Percentiles rank a stretch among this genome's conserved stretches.
Evolutionary conservation across 2,888 invertebrate species (phyloP).

Genomic region (Nesidiocoris tenuis): DNA sequence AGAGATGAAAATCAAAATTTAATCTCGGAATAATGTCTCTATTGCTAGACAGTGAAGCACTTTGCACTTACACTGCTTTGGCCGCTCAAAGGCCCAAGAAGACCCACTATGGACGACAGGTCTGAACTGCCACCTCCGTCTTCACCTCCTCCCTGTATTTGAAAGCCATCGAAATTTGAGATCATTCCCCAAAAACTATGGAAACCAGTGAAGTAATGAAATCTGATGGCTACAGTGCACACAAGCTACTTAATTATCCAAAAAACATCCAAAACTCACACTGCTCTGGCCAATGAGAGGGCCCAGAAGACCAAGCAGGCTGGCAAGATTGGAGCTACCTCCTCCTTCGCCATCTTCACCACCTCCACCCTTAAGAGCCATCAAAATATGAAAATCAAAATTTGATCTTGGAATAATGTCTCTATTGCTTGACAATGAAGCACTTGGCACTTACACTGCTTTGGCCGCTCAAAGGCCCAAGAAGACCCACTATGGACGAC

Average conservation of each 20-base stretch:
- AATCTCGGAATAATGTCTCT: too few species aligned
- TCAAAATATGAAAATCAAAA: background rate
- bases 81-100: slow-evolving; percentile 14
- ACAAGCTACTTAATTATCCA: too few species aligned
- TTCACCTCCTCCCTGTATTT: slow-evolving; percentile 20
- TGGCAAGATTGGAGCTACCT: slow-evolving; percentile 47
- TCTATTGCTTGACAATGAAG: background rate
- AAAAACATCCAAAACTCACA: too few species aligned
- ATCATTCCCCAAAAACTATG: too few species aligned
- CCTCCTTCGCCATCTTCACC: slow-evolving; percentile 24
- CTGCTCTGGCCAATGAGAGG: slow-evolving; percentile 50
- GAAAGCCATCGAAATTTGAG: too few species aligned
- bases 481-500: background rate
- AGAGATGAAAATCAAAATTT: background rate
- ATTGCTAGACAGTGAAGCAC: background rate
- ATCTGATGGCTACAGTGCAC: too few species aligned
- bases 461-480: background rate
- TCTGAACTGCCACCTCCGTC: slow-evolving; percentile 35
- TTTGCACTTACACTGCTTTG: slow-evolving; percentile 34
- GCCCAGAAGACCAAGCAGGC: slow-evolving; percentile 48
- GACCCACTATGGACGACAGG: slow-evolving; percentile 12
- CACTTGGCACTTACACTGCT: slow-evolving; percentile 32
- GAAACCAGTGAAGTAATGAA: too few species aligned
- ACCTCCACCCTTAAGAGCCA: background rate
- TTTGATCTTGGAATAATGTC: too few species aligned